Evolutionary conservation across 2,113 vertebrate species (phyloP).

Genomic region (Todiramphus saurophagus): DNA sequence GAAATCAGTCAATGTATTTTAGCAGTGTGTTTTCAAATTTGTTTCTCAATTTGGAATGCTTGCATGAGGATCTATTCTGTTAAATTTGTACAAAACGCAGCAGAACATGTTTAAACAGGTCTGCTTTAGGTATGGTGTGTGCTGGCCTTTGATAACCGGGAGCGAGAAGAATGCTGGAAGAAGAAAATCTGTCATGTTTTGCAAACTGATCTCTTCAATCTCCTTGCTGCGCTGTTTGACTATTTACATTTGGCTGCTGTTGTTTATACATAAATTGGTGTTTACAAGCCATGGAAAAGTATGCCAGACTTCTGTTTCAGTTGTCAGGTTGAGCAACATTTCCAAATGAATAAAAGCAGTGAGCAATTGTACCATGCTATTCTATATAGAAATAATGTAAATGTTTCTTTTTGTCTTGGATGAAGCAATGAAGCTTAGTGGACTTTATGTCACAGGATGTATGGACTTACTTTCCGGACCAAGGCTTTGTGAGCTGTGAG

Average conservation of each 20-base stretch:
- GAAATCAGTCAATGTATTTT: conserved; percentile 76
- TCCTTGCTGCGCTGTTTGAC: conserved; percentile 29
- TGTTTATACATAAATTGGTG: conserved; percentile 50
- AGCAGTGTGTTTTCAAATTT: conserved; percentile 81
- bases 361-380: background rate
- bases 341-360: conserved; percentile 47
- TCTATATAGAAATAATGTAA: conserved; percentile 16
- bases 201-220: conserved; percentile 42
- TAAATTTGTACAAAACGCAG: conserved; percentile 77
- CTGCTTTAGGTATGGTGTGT: conserved; percentile 47
- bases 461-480: background rate
- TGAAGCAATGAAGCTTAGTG: background rate
- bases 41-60: conserved; percentile 79
- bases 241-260: conserved; percentile 58
- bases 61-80: conserved; percentile 77
- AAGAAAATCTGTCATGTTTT: conserved; percentile 41
- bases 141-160: conserved; percentile 64
- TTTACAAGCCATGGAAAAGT: conserved; percentile 53
- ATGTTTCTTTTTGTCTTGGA: conserved; percentile 30
- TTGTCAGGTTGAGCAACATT: conserved; percentile 59
- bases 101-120: conserved; percentile 82
- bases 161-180: conserved; percentile 43
- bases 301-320: conserved; percentile 57
- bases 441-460: background rate
- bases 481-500: background rate